A percentile compares a stretch with the other conserved stretches of the same genome.
phyloP scores from a whole-genome alignment of 2,888 invertebrate genomes.

The Drosophila kambysellisi region DNA sequence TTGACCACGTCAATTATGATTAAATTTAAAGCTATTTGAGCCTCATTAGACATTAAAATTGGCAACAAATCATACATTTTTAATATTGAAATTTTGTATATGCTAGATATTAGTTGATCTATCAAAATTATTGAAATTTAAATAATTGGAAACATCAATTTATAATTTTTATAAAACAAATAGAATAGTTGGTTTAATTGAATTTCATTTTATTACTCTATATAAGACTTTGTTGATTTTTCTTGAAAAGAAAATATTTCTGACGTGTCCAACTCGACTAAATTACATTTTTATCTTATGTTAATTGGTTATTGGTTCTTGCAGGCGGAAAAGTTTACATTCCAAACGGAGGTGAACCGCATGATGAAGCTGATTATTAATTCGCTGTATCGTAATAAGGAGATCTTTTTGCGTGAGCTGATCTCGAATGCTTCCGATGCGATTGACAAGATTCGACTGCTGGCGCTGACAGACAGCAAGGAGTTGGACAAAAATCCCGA shows the following conservation, averaged over 20 bases:
- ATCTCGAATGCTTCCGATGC: conserved; percentile 99
- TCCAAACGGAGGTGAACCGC: conserved; percentile 99
- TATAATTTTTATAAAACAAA: not conserved
- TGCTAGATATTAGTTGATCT: not conserved
- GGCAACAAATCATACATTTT: not conserved
- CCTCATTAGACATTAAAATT: not conserved
- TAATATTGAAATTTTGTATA: too few relatives aligned
- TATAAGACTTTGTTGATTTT: not conserved
- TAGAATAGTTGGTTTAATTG: too few relatives aligned
- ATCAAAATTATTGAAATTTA: not conserved
- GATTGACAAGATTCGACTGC: conserved; percentile 97
- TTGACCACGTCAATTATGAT: not conserved
- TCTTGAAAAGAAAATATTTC: not conserved
- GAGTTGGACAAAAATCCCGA: conserved; percentile 93
- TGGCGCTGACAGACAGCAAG: conserved; percentile 94
- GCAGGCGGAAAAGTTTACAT: conserved; percentile 92
- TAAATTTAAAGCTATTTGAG: not conserved
- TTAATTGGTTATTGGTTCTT: conserved; percentile 3
- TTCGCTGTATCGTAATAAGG: conserved; percentile 99
- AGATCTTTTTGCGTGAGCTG: conserved; percentile 98
- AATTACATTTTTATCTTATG: not conserved
- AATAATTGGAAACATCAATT: too few relatives aligned
- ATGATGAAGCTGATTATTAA: conserved; percentile 99
- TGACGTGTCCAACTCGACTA: conserved; percentile 1
- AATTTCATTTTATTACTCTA: not conserved